Percentiles rank a stretch among this genome's conserved stretches.
Conservation (phyloP, 1,140 invertebrate genomes). For the Anadara kagoshimensis region DNA sequence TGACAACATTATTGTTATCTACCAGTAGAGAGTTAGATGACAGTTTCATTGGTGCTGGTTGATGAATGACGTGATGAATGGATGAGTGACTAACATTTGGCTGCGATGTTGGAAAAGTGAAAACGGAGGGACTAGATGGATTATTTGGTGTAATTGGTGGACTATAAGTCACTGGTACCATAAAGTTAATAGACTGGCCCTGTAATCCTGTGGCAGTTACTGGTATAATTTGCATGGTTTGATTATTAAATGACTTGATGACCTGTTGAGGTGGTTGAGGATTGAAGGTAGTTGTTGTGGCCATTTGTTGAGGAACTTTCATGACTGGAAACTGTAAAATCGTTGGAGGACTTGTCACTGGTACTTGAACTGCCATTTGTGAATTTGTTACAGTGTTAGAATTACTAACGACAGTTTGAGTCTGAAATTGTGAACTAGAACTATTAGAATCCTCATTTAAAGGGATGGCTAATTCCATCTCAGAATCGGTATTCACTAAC, state of each 20-base stretch:
- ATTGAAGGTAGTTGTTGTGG: constrained; percentile 1
- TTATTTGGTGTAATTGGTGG: constrained; percentile 44
- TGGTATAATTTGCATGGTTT: constrained; percentile 40
- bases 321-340: constrained; percentile 44
- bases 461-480: no score
- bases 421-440: neutral
- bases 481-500: no score
- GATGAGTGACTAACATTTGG: constrained; percentile 8
- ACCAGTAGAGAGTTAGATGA: neutral
- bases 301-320: constrained; percentile 24
- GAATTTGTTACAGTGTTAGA: neutral
- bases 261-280: constrained; percentile 27
- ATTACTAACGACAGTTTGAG: neutral
- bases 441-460: no score
- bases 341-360: constrained; percentile 35
- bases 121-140: constrained; percentile 41
- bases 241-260: constrained; percentile 2
- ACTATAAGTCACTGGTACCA: constrained; percentile 57
- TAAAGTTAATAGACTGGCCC: constrained; percentile 47
- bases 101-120: constrained; percentile 32
- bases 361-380: constrained; percentile 31
- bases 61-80: neutral
- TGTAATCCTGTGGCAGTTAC: constrained; percentile 39
- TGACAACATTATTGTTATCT: neutral
- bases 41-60: constrained; percentile 1